Evolutionary conservation across 2,113 vertebrate genomes (phyloP).

Genomic region (Oxygymnocypris stewartii): DNA sequence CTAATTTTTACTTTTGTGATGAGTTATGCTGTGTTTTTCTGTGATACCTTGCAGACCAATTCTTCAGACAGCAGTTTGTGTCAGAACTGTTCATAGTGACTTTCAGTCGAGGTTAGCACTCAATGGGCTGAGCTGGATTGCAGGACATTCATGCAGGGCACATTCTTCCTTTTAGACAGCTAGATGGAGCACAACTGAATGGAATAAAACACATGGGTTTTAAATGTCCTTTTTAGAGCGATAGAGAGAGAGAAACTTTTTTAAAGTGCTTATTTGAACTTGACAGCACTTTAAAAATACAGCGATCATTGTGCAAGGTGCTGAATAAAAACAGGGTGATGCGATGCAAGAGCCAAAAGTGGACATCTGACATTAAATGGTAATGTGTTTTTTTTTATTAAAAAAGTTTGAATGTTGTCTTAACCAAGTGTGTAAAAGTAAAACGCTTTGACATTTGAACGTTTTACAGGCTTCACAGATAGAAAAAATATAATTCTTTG

Average conservation of each 20-base stretch:
- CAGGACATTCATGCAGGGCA: neutral
- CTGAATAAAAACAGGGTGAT: neutral
- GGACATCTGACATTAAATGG: neutral
- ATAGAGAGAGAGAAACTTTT: neutral
- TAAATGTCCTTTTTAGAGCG: neutral
- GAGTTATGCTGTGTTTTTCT: neutral
- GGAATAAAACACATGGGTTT: neutral
- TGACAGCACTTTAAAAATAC: neutral
- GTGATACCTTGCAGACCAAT: neutral
- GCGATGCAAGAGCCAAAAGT: neutral
- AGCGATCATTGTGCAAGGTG: neutral
- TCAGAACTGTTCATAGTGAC: neutral
- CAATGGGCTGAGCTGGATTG: neutral
- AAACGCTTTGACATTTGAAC: neutral
- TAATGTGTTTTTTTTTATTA: neutral
- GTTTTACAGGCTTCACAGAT: neutral
- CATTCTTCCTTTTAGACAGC: neutral
- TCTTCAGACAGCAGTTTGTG: slow-evolving; percentile 18
- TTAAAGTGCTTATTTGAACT: neutral
- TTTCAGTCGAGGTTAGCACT: slow-evolving; percentile 15
- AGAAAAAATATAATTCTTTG: neutral
- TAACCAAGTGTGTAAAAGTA: neutral
- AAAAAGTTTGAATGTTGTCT: neutral
- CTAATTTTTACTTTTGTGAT: neutral
- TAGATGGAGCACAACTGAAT: slow-evolving; percentile 10